Percentiles rank a stretch among this genome's conserved stretches.
These are phyloP conservation scores for Anolis apletophallus DNA, from an alignment of 2,797 vertebrate genomes.

Conservation along the genomic window DNA sequence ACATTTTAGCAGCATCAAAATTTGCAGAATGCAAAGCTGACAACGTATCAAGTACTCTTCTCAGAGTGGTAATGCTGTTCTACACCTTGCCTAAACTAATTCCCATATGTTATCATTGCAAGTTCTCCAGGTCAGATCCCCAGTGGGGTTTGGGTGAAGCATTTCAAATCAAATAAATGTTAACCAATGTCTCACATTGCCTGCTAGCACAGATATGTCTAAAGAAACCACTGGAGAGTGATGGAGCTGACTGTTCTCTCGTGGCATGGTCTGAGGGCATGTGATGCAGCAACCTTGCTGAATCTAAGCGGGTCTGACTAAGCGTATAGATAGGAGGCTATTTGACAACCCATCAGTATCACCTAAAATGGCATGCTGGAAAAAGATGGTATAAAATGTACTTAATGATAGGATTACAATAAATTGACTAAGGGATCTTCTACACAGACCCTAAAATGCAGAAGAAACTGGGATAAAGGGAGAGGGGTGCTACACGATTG, in stretches of 20 bases:
- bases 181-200: not conserved
- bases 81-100: not conserved
- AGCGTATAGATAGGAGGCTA: not conserved
- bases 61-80: not conserved
- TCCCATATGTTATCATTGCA: not conserved
- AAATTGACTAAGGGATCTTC: not conserved
- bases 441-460: too few relatives aligned
- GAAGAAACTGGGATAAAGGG: too few relatives aligned
- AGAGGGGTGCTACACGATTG: too few relatives aligned
- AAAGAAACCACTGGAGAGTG: not conserved
- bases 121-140: not conserved
- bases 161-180: slow-evolving; percentile 1
- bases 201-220: not conserved
- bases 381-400: not conserved
- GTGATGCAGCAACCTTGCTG: not conserved
- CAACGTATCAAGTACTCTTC: not conserved
- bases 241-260: not conserved
- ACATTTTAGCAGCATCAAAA: not conserved
- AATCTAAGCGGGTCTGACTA: not conserved
- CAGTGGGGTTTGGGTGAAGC: not conserved
- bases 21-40: not conserved
- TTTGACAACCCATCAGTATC: not conserved
- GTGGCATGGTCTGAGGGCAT: not conserved
- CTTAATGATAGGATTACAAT: not conserved
- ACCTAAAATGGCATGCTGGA: not conserved